Evolutionary conservation across 2,113 vertebrate species (phyloP).

Genomic region (Penelope pileata): DNA sequence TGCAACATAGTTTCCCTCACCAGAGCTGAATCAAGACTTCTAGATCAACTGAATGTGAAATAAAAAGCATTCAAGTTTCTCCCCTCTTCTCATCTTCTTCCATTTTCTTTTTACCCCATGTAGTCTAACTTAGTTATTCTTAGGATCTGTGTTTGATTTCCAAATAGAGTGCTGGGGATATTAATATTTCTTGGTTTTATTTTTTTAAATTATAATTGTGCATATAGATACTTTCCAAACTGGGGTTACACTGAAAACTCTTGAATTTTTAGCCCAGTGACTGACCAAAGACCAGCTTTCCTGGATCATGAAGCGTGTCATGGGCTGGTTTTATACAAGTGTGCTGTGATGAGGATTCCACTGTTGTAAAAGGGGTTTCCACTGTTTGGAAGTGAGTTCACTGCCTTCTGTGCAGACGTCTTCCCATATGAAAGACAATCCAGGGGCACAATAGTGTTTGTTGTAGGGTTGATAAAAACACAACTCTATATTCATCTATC

Average conservation of each 20-base stretch:
- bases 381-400: not conserved
- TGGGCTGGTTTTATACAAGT: not conserved
- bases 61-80: not conserved
- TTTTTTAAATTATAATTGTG: not conserved
- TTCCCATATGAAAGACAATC: not conserved
- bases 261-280: not conserved
- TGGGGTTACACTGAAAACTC: not conserved
- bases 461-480: not conserved
- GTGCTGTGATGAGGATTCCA: not conserved
- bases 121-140: not conserved
- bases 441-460: not conserved
- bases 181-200: not conserved
- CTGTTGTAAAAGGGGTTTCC: not conserved
- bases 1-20: not conserved
- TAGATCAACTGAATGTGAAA: not conserved
- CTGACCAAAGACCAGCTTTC: not conserved
- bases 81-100: not conserved
- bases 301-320: not conserved
- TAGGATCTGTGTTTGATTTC: not conserved
- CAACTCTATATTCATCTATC: not conserved
- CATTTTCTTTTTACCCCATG: not conserved
- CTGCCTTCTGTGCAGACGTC: not conserved
- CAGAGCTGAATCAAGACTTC: not conserved
- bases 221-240: not conserved
- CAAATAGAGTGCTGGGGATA: not conserved